phyloP scores from a whole-genome alignment of 2,113 vertebrate species.

The Plestiodon gilberti region DNA sequence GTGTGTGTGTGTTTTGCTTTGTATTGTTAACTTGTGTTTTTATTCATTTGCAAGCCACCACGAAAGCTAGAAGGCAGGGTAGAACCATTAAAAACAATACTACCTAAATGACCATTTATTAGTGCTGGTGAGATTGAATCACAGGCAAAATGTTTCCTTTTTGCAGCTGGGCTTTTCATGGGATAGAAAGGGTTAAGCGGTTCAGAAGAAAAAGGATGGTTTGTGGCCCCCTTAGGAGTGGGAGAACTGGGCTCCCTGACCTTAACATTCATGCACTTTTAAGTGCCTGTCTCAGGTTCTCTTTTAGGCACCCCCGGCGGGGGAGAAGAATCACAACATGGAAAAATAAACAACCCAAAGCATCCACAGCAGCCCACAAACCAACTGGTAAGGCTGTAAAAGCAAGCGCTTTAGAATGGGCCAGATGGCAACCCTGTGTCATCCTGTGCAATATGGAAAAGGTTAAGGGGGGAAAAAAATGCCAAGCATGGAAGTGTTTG shows the following conservation, averaged over 20 bases:
- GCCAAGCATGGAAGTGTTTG: not conserved
- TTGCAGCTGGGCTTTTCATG: not conserved
- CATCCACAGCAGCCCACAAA: not conserved
- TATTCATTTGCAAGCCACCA: not conserved
- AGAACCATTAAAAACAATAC: not conserved
- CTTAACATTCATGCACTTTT: conserved; percentile 3
- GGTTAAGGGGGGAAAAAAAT: not conserved
- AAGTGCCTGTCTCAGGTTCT: not conserved
- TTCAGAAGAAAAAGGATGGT: not conserved
- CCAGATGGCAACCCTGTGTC: not conserved
- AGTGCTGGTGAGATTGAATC: not conserved
- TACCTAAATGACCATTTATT: not conserved
- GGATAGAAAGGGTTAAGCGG: not conserved
- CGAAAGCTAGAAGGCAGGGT: not conserved
- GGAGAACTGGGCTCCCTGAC: not conserved
- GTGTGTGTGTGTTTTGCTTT: no score
- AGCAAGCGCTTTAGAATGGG: not conserved
- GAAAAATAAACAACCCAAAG: conserved; percentile 1
- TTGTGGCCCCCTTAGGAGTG: not conserved
- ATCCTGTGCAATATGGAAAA: not conserved
- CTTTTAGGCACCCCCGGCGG: not conserved
- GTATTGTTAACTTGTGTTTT: no score
- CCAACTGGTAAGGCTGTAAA: conserved; percentile 4
- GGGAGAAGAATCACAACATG: not conserved
- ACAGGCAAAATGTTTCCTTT: not conserved